phyloP scores from a whole-genome alignment of 2,888 invertebrate genomes.

The Luperina nickerlii region DNA sequence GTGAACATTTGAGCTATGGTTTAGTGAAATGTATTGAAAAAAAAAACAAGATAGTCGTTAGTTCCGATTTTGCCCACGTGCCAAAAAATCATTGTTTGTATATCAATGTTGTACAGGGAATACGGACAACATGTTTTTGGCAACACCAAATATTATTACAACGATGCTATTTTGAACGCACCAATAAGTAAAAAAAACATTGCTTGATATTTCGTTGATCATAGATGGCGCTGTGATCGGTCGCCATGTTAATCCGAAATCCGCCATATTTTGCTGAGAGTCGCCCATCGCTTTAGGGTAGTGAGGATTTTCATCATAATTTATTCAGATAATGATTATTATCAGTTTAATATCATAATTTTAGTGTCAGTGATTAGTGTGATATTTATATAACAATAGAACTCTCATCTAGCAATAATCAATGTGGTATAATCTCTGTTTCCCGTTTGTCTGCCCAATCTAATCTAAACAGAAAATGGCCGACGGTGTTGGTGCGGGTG shows the following conservation, averaged over 20 bases:
- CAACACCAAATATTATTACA: not conserved
- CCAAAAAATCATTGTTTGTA: too few relatives aligned
- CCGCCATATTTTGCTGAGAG: conserved; percentile 89
- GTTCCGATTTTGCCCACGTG: not conserved
- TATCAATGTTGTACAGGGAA: not conserved
- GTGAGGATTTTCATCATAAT: conserved; percentile 83
- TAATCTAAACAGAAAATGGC: conserved; percentile 95
- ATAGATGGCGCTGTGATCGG: conserved; percentile 79
- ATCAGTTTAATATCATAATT: conserved; percentile 82
- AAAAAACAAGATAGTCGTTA: too few relatives aligned
- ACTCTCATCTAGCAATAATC: conserved; percentile 73
- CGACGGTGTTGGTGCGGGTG: conserved; percentile 94
- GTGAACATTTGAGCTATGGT: not conserved
- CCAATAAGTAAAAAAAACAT: conserved; percentile 57
- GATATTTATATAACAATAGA: conserved; percentile 75
- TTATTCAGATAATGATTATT: conserved; percentile 85
- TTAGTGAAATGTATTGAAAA: not conserved
- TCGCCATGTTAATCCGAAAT: conserved; percentile 85
- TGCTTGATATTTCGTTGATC: conserved; percentile 69
- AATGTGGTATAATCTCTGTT: conserved; percentile 83
- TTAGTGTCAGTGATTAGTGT: conserved; percentile 85
- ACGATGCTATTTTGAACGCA: conserved; percentile 47
- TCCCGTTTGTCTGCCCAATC: conserved; percentile 88
- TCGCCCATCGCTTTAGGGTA: conserved; percentile 86
- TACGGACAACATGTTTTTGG: not conserved